phyloP scores from a whole-genome alignment of 2,888 invertebrate species.

The Drosophila greeni region DNA sequence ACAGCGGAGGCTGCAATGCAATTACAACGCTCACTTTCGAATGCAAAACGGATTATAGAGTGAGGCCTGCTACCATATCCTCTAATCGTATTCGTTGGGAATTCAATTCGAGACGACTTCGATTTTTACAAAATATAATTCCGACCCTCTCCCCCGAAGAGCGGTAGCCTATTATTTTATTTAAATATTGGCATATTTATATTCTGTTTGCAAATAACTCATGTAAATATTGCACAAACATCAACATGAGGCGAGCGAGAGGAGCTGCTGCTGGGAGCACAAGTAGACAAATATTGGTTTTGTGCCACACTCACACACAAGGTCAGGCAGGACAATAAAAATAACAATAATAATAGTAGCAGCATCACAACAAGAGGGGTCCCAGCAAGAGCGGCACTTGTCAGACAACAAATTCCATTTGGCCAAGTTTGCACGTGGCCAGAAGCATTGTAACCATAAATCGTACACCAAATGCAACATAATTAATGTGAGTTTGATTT shows the following conservation, averaged over 20 bases:
- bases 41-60: not conserved
- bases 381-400: slow-evolving; percentile 4
- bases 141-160: not conserved
- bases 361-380: not conserved
- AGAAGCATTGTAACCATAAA: slow-evolving; percentile 9
- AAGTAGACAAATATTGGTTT: slow-evolving; percentile 45
- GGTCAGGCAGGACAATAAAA: slow-evolving; percentile 15
- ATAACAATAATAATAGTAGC: slow-evolving; percentile 8
- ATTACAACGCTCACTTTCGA: not conserved
- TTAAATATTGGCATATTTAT: slow-evolving; percentile 34
- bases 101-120: not conserved
- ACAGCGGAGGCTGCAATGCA: slow-evolving; percentile 3
- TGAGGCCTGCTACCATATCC: not conserved
- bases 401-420: slow-evolving; percentile 9
- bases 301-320: slow-evolving; percentile 8
- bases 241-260: slow-evolving; percentile 13
- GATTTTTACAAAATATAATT: slow-evolving; percentile 7
- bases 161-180: slow-evolving; percentile 21
- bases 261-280: slow-evolving; percentile 13
- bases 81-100: not conserved
- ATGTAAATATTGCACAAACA: slow-evolving; percentile 36
- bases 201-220: slow-evolving; percentile 39
- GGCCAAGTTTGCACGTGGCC: slow-evolving; percentile 5
- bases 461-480: slow-evolving; percentile 13
- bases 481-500: slow-evolving; percentile 8